Percentiles rank a stretch among this genome's conserved stretches.
phyloP scores from a whole-genome alignment of 2,888 invertebrate genomes.

The Aphodius sticticus region DNA sequence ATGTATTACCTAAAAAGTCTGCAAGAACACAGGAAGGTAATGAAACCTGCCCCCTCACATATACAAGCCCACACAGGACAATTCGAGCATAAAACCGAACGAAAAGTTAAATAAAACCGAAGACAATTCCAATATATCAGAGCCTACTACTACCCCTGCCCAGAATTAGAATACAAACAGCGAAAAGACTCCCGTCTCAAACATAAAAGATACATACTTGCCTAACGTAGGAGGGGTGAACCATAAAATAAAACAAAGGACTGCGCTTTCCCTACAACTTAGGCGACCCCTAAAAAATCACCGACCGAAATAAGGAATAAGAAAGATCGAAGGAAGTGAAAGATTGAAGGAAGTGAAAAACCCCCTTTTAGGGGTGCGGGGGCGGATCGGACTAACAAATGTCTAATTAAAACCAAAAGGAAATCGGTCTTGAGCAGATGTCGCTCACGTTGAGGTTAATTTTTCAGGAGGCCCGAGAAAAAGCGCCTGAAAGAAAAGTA shows the following conservation, averaged over 20 bases:
- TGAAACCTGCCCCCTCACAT: not conserved
- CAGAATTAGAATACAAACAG: conserved; percentile 37
- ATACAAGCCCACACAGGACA: not conserved
- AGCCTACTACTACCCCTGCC: conserved; percentile 38
- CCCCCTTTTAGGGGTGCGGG: not conserved
- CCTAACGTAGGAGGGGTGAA: conserved; percentile 27
- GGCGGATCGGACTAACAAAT: conserved; percentile 27
- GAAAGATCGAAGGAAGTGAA: conserved; percentile 10
- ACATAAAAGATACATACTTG: conserved; percentile 29
- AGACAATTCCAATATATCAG: conserved; percentile 48
- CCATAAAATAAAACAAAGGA: conserved; percentile 38
- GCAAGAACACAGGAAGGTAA: not conserved
- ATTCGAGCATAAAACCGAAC: conserved; percentile 35
- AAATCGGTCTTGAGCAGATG: conserved; percentile 26
- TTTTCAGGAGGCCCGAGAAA: conserved; percentile 42
- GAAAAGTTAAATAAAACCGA: conserved; percentile 48
- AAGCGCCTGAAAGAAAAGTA: conserved; percentile 34
- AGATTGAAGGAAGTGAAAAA: not conserved
- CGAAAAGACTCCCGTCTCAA: conserved; percentile 7
- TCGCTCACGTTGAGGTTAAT: conserved; percentile 41
- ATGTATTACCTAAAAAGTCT: too few relatives aligned
- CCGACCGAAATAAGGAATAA: conserved; percentile 30
- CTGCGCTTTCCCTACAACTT: not conserved
- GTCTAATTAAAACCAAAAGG: conserved; percentile 35
- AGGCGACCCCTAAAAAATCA: not conserved